Conservation (phyloP, 2,888 invertebrate genomes). For the Macaria notata region DNA sequence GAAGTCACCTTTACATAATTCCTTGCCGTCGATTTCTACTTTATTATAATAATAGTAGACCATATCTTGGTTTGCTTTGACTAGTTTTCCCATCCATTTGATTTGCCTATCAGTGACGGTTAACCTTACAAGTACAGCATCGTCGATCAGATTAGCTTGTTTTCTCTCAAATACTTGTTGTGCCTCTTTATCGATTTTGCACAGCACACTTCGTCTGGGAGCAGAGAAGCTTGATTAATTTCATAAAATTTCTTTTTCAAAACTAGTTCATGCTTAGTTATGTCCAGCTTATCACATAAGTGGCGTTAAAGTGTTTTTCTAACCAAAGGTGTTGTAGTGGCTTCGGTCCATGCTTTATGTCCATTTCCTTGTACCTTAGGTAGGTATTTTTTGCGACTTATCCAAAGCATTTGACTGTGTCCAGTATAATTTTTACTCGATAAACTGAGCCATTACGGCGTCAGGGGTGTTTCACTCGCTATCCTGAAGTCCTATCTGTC, state of each 20-base stretch:
- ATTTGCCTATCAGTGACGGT: slow-evolving; percentile 70
- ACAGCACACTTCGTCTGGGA: slow-evolving; percentile 89
- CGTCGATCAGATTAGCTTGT: slow-evolving; percentile 63
- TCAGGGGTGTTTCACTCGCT: no score
- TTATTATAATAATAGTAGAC: slow-evolving; percentile 78
- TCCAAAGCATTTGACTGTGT: no score
- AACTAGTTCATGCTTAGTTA: slow-evolving; percentile 78
- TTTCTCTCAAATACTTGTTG: slow-evolving; percentile 58
- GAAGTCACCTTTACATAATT: slow-evolving; percentile 84
- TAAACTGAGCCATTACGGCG: no score
- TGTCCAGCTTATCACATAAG: slow-evolving; percentile 87
- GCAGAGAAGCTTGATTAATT: slow-evolving; percentile 89
- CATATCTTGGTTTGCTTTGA: slow-evolving; percentile 77
- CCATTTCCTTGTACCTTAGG: no score
- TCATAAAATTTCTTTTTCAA: slow-evolving; percentile 87
- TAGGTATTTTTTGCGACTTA: no score
- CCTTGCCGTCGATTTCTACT: slow-evolving; percentile 79
- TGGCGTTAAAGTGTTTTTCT: slow-evolving; percentile 89
- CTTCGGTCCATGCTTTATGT: slow-evolving; percentile 86
- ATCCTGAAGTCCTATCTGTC: no score
- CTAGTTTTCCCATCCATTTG: slow-evolving; percentile 84
- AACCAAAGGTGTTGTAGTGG: slow-evolving; percentile 90
- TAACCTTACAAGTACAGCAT: slow-evolving; percentile 68
- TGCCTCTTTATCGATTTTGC: slow-evolving; percentile 86
- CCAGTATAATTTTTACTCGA: no score